Percentiles rank a stretch among this genome's conserved stretches.
Conservation (phyloP, 2,888 invertebrate genomes). For the Molorchus minor region DNA sequence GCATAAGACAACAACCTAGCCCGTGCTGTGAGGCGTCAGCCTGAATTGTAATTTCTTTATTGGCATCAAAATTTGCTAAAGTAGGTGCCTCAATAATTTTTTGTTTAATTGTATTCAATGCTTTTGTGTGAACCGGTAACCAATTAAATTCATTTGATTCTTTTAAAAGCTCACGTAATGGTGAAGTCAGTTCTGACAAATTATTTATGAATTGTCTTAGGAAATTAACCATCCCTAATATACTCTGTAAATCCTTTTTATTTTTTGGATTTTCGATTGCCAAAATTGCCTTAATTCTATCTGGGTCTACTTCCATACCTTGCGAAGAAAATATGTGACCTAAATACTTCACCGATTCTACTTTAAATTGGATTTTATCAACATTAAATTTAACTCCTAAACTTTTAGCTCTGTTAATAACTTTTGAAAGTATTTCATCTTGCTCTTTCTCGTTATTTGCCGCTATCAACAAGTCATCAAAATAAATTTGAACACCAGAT, state of each 20-base stretch:
- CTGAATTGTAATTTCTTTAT: conserved; percentile 8
- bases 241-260: not conserved
- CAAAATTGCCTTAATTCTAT: not conserved
- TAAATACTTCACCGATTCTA: no score
- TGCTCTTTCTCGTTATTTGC: no score
- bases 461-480: no score
- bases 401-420: not conserved
- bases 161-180: not conserved
- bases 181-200: not conserved
- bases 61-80: conserved; percentile 18
- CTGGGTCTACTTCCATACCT: not conserved
- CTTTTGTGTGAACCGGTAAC: not conserved
- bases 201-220: not conserved
- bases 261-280: not conserved
- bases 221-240: not conserved
- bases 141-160: not conserved
- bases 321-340: no score
- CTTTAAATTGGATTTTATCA: no score
- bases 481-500: no score
- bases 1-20: conserved; percentile 21
- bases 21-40: conserved; percentile 12
- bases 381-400: no score
- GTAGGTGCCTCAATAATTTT: conserved; percentile 4
- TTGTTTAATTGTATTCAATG: not conserved
- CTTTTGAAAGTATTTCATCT: no score